phyloP scores from a whole-genome alignment of 2,113 vertebrate species.

The Ammodytes marinus region DNA sequence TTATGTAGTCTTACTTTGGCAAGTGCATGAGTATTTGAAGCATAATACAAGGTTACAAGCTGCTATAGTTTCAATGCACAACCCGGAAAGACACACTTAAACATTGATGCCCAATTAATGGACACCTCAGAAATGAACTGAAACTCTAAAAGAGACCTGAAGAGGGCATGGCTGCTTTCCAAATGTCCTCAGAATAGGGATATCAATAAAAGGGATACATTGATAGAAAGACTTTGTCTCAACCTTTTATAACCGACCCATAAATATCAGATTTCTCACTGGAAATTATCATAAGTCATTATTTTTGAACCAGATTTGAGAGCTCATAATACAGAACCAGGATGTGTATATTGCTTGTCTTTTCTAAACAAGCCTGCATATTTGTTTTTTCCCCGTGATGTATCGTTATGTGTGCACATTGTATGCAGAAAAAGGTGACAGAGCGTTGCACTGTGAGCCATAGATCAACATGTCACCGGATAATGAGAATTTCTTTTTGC shows the following conservation, averaged over 20 bases:
- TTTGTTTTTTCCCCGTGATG: neutral
- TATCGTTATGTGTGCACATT: neutral
- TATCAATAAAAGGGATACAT: neutral
- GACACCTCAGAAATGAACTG: neutral
- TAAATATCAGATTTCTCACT: neutral
- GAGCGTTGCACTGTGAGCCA: constrained; percentile 37
- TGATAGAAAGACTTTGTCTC: neutral
- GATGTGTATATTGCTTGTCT: neutral
- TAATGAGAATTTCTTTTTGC: constrained; percentile 67
- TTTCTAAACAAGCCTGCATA: neutral
- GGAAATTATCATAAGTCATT: neutral
- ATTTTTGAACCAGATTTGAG: neutral
- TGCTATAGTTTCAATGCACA: neutral
- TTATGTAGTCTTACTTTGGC: no score
- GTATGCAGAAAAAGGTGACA: constrained; percentile 15
- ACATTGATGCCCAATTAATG: neutral
- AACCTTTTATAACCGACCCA: constrained; percentile 25
- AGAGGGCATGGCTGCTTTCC: neutral
- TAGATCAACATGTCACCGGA: constrained; percentile 58
- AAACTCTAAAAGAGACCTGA: neutral
- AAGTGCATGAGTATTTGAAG: neutral
- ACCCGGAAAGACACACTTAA: neutral
- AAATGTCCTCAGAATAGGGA: neutral
- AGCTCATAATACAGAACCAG: neutral
- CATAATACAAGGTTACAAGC: neutral